A percentile compares a stretch with the other conserved stretches of the same genome.
These are phyloP conservation scores for Dryomyza anilis DNA, from an alignment of 2,888 invertebrate genomes.

Conservation along the genomic window DNA sequence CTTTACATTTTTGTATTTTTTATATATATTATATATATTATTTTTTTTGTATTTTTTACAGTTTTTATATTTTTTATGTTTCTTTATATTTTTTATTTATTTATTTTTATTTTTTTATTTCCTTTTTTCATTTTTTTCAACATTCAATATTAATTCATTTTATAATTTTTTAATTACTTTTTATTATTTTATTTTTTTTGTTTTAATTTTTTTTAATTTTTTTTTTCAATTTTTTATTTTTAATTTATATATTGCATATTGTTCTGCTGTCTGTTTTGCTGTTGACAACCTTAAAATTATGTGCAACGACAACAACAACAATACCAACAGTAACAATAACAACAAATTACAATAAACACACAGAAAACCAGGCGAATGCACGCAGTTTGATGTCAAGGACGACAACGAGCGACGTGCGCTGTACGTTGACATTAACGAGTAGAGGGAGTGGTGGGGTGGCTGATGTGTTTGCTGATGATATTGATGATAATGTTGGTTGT, in stretches of 20 bases:
- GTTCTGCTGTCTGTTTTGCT: not conserved
- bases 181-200: not conserved
- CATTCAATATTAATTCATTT: no score
- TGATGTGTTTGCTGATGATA: no score
- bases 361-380: constrained; percentile 11
- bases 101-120: no score
- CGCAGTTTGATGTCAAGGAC: constrained; percentile 26
- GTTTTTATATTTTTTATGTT: no score
- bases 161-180: no score
- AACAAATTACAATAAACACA: not conserved
- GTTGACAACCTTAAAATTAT: no score
- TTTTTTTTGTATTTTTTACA: no score
- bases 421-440: constrained; percentile 1
- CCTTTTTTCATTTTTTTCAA: no score
- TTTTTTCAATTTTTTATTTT: not conserved
- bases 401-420: not conserved
- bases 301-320: not conserved
- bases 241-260: not conserved
- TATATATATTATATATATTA: no score
- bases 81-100: no score
- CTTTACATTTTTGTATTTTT: no score
- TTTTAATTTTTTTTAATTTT: constrained; percentile 1
- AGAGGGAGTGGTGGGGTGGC: not conserved
- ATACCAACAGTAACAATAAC: not conserved
- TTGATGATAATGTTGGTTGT: no score